These are phyloP conservation scores for Hemicrepidius hirtus DNA, from an alignment of 2,888 invertebrate species.

Conservation along the genomic window DNA sequence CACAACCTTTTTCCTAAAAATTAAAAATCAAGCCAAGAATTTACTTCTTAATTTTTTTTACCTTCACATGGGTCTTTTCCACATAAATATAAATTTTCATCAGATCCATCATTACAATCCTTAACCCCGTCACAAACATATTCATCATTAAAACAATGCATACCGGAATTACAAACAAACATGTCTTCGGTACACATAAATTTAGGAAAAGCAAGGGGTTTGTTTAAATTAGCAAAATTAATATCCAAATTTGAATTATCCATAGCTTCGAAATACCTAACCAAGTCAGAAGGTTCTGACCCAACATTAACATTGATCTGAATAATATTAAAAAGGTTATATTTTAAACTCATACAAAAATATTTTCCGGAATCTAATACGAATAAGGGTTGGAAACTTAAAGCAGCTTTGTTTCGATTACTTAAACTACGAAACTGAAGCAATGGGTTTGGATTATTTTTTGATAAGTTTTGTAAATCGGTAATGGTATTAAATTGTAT, in stretches of 20 bases:
- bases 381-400: background rate
- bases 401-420: background rate
- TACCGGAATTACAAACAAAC: constrained; percentile 17
- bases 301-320: background rate
- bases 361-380: constrained; percentile 2
- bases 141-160: background rate
- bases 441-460: background rate
- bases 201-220: background rate
- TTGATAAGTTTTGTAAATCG: background rate
- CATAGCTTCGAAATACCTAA: background rate
- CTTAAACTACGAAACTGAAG: background rate
- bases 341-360: constrained; percentile 24
- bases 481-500: background rate
- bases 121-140: constrained; percentile 13
- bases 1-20: constrained; percentile 7
- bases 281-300: background rate
- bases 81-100: constrained; percentile 13
- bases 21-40: background rate
- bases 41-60: background rate
- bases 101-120: constrained; percentile 24
- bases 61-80: constrained; percentile 5
- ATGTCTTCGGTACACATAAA: background rate
- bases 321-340: constrained; percentile 10
- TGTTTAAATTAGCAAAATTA: background rate
- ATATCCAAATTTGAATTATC: background rate